These are phyloP conservation scores for Petromus typicus DNA, from an alignment of 2,113 vertebrate species.

Conservation along the genomic window DNA sequence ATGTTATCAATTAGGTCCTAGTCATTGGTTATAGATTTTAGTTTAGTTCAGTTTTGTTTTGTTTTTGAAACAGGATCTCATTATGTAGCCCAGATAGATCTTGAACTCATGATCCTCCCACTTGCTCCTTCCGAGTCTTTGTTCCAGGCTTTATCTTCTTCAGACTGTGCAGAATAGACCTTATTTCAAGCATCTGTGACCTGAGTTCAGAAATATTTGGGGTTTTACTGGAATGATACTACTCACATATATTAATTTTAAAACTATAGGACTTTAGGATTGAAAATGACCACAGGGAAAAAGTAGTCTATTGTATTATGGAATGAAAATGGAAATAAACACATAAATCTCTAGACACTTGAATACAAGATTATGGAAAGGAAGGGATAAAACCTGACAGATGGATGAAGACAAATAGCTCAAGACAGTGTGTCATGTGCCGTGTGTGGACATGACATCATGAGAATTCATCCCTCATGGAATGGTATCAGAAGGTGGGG, in stretches of 20 bases:
- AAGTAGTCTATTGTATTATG: not conserved
- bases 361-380: not conserved
- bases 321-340: not conserved
- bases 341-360: not conserved
- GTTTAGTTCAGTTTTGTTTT: not conserved
- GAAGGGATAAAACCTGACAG: not conserved
- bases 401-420: not conserved
- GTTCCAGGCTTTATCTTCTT: not conserved
- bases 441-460: not conserved
- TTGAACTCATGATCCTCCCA: not conserved
- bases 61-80: not conserved
- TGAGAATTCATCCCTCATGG: not conserved
- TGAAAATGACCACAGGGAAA: not conserved
- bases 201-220: not conserved
- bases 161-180: not conserved
- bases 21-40: not conserved
- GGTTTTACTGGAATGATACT: not conserved
- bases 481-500: too few species aligned
- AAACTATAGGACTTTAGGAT: not conserved
- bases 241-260: not conserved
- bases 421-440: fast-evolving
- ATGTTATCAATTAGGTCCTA: not conserved
- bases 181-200: not conserved
- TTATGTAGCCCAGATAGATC: not conserved
- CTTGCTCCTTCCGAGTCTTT: not conserved